These are phyloP conservation scores for Drosophila virilis DNA, from an alignment of 1,140 invertebrate genomes.

Conservation along the genomic window DNA sequence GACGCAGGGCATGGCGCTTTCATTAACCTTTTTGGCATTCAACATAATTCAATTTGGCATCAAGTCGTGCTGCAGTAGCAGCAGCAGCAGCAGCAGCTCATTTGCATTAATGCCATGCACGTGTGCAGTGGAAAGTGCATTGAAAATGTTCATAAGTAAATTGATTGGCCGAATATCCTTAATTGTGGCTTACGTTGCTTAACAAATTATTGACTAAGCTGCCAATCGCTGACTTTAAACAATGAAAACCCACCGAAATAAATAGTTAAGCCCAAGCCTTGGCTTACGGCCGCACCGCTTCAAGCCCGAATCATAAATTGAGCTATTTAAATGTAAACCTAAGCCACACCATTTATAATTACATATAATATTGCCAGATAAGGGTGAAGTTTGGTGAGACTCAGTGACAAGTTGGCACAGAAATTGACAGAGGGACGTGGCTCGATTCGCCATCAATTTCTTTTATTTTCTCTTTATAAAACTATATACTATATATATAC, in stretches of 20 bases:
- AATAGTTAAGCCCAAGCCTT: too few relatives aligned
- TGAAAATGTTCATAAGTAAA: slow-evolving; percentile 69
- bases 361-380: too few relatives aligned
- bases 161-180: slow-evolving; percentile 55
- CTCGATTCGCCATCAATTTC: too few relatives aligned
- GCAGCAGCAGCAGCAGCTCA: slow-evolving; percentile 39
- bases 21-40: slow-evolving; percentile 77
- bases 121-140: slow-evolving; percentile 16
- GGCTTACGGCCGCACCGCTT: too few relatives aligned
- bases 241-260: neutral
- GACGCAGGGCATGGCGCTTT: slow-evolving; percentile 41
- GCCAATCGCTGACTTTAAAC: neutral
- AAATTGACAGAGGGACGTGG: too few relatives aligned
- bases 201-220: neutral
- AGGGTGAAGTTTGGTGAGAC: too few relatives aligned
- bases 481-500: too few relatives aligned
- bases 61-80: slow-evolving; percentile 58
- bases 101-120: slow-evolving; percentile 77
- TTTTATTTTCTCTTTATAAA: too few relatives aligned
- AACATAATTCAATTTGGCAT: slow-evolving; percentile 78
- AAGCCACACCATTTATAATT: too few relatives aligned
- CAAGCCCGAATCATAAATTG: too few relatives aligned
- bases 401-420: too few relatives aligned
- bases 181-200: slow-evolving; percentile 58
- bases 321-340: too few relatives aligned